These are phyloP conservation scores for Cephus sareptanus DNA, from an alignment of 2,888 invertebrate species.

Conservation along the genomic window DNA sequence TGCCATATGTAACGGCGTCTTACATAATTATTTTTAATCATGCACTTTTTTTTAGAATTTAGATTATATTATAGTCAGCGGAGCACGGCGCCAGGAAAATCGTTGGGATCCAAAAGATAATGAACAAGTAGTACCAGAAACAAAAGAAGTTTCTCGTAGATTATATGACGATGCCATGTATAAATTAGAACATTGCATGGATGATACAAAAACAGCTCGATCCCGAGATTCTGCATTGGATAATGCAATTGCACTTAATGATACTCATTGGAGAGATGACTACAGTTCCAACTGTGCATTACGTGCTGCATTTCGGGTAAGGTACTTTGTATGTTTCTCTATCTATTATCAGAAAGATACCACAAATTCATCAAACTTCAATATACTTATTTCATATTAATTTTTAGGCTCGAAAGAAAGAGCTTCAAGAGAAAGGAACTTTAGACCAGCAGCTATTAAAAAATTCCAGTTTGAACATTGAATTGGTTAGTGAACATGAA, in stretches of 20 bases:
- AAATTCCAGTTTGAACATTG: constrained; percentile 82
- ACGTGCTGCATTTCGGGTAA: constrained; percentile 87
- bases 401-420: constrained; percentile 78
- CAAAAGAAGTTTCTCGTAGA: constrained; percentile 88
- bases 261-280: constrained; percentile 89
- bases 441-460: constrained; percentile 78
- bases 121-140: constrained; percentile 92
- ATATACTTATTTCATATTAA: not conserved
- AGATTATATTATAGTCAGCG: constrained; percentile 95
- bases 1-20: not conserved
- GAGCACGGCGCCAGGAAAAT: constrained; percentile 96
- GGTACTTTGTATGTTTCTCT: constrained; percentile 29
- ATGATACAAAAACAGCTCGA: constrained; percentile 79
- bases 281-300: constrained; percentile 90
- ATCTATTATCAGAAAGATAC: not conserved
- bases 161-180: constrained; percentile 98
- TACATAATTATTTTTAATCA: constrained; percentile 3
- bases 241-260: constrained; percentile 81
- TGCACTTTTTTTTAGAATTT: constrained; percentile 78
- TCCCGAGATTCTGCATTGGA: constrained; percentile 79
- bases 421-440: constrained; percentile 76
- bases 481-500: constrained; percentile 81
- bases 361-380: not conserved
- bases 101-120: constrained; percentile 98
- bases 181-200: constrained; percentile 91